These are phyloP conservation scores for Rotaria sp. DNA, from an alignment of 2,888 invertebrate genomes.

Conservation along the genomic window DNA sequence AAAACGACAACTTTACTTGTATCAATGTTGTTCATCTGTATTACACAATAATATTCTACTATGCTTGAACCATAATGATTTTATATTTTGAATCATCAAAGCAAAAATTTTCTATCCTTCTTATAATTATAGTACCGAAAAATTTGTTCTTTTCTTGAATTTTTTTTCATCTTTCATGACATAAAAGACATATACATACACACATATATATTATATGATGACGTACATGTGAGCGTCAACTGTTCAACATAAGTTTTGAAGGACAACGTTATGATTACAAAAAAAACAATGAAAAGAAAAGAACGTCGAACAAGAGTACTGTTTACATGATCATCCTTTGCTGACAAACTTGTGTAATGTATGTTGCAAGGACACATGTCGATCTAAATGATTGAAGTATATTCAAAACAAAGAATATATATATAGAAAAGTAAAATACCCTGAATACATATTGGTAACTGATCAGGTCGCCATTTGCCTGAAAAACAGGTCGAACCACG, in stretches of 20 bases:
- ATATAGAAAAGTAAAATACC: not conserved
- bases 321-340: slow-evolving; percentile 19
- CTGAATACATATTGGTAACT: not conserved
- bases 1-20: not conserved
- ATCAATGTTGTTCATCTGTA: not conserved
- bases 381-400: slow-evolving; percentile 16
- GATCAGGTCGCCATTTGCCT: slow-evolving; percentile 5
- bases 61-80: not conserved
- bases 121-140: not conserved
- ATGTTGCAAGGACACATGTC: slow-evolving; percentile 22
- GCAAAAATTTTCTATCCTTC: not conserved
- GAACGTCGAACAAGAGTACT: not conserved
- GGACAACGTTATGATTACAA: not conserved
- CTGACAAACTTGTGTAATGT: slow-evolving; percentile 4
- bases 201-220: not conserved
- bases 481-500: slow-evolving; percentile 1
- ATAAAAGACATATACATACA: not conserved
- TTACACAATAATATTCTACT: not conserved
- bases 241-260: not conserved
- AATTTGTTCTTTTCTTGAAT: not conserved
- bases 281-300: not conserved
- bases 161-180: not conserved
- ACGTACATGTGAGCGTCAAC: not conserved
- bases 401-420: not conserved
- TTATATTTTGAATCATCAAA: not conserved